Evolutionary conservation across 2,113 vertebrate genomes (phyloP).

Genomic region (Neogale vison): DNA sequence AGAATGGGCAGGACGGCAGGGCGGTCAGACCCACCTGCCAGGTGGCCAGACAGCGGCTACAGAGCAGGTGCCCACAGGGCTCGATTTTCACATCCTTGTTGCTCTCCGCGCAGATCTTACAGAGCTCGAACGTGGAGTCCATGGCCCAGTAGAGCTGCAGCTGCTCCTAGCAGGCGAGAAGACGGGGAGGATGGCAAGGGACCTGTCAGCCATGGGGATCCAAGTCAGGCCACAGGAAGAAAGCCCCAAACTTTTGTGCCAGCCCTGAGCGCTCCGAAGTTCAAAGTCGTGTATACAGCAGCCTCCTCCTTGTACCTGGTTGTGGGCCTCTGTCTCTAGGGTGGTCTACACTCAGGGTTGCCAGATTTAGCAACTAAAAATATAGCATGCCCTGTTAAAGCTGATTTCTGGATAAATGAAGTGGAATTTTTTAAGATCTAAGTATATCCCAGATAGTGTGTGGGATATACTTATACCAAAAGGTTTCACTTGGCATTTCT

Average conservation of each 20-base stretch:
- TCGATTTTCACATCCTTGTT: constrained; percentile 90
- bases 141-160: constrained; percentile 92
- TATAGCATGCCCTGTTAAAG: background rate
- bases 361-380: background rate
- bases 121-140: constrained; percentile 91
- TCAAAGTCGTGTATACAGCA: background rate
- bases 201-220: fast-evolving
- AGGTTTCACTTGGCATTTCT: background rate
- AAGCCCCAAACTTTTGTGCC: background rate
- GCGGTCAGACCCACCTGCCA: constrained; percentile 45
- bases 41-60: constrained; percentile 84
- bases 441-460: background rate
- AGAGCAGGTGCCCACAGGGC: constrained; percentile 93
- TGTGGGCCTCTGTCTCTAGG: background rate
- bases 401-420: background rate
- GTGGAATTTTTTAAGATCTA: background rate
- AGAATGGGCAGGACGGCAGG: too few species aligned
- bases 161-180: constrained; percentile 86
- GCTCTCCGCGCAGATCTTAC: constrained; percentile 92
- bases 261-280: background rate
- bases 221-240: background rate
- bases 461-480: background rate
- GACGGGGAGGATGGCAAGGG: fast-evolving
- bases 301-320: background rate
- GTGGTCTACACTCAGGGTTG: background rate